A percentile compares a stretch with the other conserved stretches of the same genome.
Conservation (phyloP, 2,113 vertebrate genomes). For the Hystrix cristata region DNA sequence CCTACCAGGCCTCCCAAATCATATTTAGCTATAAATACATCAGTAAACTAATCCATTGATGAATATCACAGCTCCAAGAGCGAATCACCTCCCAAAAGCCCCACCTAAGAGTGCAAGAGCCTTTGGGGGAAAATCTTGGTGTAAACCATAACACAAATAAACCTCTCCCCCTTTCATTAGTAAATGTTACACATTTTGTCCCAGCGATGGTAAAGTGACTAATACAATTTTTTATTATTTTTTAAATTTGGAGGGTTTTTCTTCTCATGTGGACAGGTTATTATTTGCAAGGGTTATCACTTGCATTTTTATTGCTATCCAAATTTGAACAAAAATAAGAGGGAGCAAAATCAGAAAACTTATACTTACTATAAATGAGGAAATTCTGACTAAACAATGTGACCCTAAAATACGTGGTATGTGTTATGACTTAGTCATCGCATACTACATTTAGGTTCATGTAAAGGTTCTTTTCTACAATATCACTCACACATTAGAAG, state of each 20-base stretch:
- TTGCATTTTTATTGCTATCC: not conserved
- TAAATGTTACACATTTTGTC: not conserved
- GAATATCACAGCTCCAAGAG: not conserved
- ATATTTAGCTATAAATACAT: not conserved
- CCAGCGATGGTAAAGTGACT: not conserved
- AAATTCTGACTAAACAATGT: not conserved
- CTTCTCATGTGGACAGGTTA: not conserved
- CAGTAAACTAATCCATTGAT: not conserved
- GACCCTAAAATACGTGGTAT: not conserved
- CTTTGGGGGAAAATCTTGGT: too few relatives aligned
- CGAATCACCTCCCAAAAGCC: not conserved
- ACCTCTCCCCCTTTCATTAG: not conserved
- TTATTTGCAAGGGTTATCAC: not conserved
- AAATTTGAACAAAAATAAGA: not conserved
- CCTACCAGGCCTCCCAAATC: not conserved
- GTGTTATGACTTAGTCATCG: not conserved
- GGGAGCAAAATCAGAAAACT: not conserved
- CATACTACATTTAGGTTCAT: not conserved
- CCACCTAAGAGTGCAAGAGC: too few relatives aligned
- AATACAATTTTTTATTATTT: not conserved
- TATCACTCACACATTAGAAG: not conserved
- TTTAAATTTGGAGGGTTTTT: not conserved
- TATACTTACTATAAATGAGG: not conserved
- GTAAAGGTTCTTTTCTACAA: not conserved
- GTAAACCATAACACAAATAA: too few relatives aligned